These are phyloP conservation scores for Pao palembangensis DNA, from an alignment of 2,113 vertebrate species.

Conservation along the genomic window DNA sequence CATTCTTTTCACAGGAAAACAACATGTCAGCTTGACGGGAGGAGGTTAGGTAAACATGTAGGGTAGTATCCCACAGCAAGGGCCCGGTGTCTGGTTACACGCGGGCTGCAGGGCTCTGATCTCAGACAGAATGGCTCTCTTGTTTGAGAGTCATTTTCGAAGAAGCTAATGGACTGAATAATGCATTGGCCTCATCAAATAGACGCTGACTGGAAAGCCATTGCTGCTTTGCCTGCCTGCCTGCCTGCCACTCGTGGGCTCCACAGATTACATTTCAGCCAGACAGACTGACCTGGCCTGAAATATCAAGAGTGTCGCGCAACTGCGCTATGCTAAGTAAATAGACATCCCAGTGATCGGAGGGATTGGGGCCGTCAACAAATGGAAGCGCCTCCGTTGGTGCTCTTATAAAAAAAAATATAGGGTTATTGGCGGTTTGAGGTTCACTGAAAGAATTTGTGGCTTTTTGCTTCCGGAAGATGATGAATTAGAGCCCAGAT, in stretches of 20 bases:
- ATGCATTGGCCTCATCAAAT: conserved; percentile 75
- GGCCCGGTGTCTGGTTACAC: conserved; percentile 60
- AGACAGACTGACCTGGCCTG: conserved; percentile 64
- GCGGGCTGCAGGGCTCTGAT: conserved; percentile 63
- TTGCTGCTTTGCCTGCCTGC: conserved; percentile 48
- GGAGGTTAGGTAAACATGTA: conserved; percentile 72
- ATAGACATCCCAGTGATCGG: conserved; percentile 60
- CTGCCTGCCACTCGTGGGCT: conserved; percentile 67
- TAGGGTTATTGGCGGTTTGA: conserved; percentile 42
- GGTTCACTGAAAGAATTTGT: conserved; percentile 30
- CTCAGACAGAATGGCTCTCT: conserved; percentile 73
- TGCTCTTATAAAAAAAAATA: conserved; percentile 33
- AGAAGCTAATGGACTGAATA: conserved; percentile 77
- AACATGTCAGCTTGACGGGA: conserved; percentile 70
- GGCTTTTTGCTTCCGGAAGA: background rate
- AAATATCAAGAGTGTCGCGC: conserved; percentile 68
- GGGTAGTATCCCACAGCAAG: conserved; percentile 69
- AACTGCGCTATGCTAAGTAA: conserved; percentile 63
- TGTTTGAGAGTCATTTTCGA: conserved; percentile 74
- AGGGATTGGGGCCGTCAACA: conserved; percentile 62
- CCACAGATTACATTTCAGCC: conserved; percentile 67
- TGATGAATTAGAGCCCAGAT: background rate
- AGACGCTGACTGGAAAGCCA: conserved; percentile 73
- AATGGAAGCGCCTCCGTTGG: conserved; percentile 37
- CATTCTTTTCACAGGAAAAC: conserved; percentile 70